Base-by-base conservation (phyloP, 2,113 vertebrate genomes). In the Gobio gobio region DNA sequence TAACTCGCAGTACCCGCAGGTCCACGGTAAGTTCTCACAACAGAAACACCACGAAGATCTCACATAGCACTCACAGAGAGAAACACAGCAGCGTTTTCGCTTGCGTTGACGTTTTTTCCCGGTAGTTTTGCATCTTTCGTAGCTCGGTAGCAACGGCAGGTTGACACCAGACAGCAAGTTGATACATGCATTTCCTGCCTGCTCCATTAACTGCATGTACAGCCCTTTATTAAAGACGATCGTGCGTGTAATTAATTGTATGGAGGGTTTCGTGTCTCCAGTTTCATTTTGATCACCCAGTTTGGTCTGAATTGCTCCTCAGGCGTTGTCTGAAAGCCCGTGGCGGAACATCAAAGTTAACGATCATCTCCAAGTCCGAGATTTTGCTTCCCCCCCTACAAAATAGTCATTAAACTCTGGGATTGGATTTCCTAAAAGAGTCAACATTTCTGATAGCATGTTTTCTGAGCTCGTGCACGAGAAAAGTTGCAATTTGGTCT, bases 21-120 rank as follows among this genome's bases (percentile, higher is more conserved):
- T 59, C 40, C 85, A 93, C 89, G 94, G 95, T 95, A 94, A 94
- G 94, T 85, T 64, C 84, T 29, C 70, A 43, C 59, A 72, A 33
- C 29, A 24, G 3, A 29, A 16, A 72, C 45, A 10, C 58, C 14
- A 1, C 18, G 12, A 29, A 49, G 2, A 63, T 12, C 3, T 13
- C 77, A n/a, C 0, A 36, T 20, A 13, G 3, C 12, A 8, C 79
- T 4, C 24, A 5, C 16, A 2, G 36, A 20, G 0, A 45, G 7
- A 2, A 1, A 4, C 12, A n/a, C 18, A 2, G 45, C 6, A 6
- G 14, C 2, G 26, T 6, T 13, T 56, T n/a, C 14, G 5, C 10
- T 2, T 36, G 26, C 24, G 16, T 8, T 56, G 54, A 78, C 13
- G 0, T 3, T 20, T 45, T 43, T 29, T 4, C 12, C 58, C 22